phyloP scores from a whole-genome alignment of 2,888 invertebrate genomes.

The Pammene fasciana region DNA sequence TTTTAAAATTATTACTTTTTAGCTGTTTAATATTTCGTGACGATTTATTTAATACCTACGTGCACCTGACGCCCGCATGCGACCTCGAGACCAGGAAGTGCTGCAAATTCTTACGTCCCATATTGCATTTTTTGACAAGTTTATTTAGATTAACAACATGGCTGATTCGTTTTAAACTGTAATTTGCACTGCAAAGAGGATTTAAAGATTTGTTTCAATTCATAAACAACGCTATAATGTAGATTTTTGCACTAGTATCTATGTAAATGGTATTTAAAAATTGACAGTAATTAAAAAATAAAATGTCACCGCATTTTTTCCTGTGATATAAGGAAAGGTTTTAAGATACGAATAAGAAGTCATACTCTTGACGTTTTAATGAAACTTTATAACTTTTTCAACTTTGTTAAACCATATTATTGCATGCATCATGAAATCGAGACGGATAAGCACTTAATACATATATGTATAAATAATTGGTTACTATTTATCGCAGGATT shows the following conservation, averaged over 20 bases:
- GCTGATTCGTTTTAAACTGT: background rate
- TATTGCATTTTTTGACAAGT: background rate
- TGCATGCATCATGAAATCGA: too few species aligned
- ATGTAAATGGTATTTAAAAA: background rate
- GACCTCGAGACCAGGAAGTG: slow-evolving; percentile 33
- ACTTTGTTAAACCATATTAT: too few species aligned
- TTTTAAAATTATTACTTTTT: background rate
- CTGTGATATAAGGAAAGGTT: background rate
- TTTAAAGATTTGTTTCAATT: too few species aligned
- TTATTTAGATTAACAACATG: background rate
- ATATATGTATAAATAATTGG: too few species aligned
- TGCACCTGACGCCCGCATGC: slow-evolving; percentile 7
- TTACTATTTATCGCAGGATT: too few species aligned
- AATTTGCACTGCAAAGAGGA: too few species aligned
- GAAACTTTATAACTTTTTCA: too few species aligned
- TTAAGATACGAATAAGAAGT: too few species aligned
- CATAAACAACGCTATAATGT: too few species aligned
- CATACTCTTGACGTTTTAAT: too few species aligned
- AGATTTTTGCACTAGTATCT: too few species aligned
- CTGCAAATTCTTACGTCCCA: slow-evolving; percentile 4
- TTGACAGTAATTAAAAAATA: background rate
- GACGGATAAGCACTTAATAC: too few species aligned
- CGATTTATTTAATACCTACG: slow-evolving; percentile 19
- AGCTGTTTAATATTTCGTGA: background rate
- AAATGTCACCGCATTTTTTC: background rate